Evolutionary conservation across 2,888 invertebrate species (phyloP), one percentile per base, ranked within the genome.

Genomic region (Caenorhabditis uteleia): DNA sequence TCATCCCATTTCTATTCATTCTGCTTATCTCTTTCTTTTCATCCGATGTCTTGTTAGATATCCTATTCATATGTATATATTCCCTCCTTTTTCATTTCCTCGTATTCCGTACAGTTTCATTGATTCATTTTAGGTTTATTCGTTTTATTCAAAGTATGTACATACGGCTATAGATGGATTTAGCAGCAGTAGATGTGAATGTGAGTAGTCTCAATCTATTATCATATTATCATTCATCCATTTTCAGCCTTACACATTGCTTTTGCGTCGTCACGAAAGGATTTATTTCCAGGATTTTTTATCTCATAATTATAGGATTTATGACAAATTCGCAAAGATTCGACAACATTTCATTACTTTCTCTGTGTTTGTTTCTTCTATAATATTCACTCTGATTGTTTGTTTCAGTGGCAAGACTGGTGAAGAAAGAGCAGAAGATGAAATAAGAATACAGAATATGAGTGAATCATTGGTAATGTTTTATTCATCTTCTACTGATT

Each of bases 251-350:
- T 1, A 27, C 2, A 16, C 5, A 14, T 5, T 12, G 5, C 7
- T 34, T 21, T 25, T 31, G 33, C n/a, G 36, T n/a, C 29, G 26
- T 16, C 54, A 45, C 2, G 42, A 61, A 18, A 21, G 34, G 6
- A 34, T 23, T 3, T 38, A 39, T 3, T 61, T 50, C 25, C 46
- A 38, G 12, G 42, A 49, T 34, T 61, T 61, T 42, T 34, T 61
- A 23, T 31, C 42, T 10, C 18, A 55, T 12, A 61, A 55, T 20
- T 61, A 61, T 33, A 33, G 48, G 23, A 45, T 61, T 46, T 50
- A 55, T 20, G 27, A 55, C 5, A 36, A 49, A 55, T 61, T 55
- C 16, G 38, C 26, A n/a, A 34, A 49, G 29, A 44, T 61, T 23
- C 45, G 38, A n/a, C 43, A 61, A 7, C 16, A 18, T 51, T 43